These are phyloP conservation scores for Drosophila pseudotakahashii DNA, from an alignment of 2,888 invertebrate genomes.

Conservation along the genomic window DNA sequence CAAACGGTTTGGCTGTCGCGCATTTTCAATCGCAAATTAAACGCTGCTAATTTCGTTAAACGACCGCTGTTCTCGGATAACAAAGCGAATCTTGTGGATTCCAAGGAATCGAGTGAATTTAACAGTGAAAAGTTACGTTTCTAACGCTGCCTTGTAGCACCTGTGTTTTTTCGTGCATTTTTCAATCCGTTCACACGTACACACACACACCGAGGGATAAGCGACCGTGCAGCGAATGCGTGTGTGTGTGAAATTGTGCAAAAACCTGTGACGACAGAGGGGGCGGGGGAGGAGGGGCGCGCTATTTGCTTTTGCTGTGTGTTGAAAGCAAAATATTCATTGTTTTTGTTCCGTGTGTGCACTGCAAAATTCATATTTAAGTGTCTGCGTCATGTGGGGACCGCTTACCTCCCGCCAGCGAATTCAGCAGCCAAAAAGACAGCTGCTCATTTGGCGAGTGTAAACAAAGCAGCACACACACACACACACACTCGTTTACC, in stretches of 20 bases:
- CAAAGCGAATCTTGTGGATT: neutral
- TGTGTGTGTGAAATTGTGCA: constrained; percentile 68
- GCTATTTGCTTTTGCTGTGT: constrained; percentile 13
- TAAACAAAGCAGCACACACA: constrained; percentile 65
- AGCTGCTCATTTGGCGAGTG: constrained; percentile 72
- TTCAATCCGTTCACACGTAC: constrained; percentile 29
- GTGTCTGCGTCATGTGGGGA: constrained; percentile 35
- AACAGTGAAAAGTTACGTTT: neutral
- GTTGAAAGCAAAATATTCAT: constrained; percentile 47
- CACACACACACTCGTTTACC: constrained; percentile 67
- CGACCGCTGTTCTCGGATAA: neutral
- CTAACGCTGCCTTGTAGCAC: neutral
- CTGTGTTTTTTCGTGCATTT: constrained; percentile 39
- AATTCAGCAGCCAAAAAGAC: constrained; percentile 56
- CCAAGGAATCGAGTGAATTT: neutral
- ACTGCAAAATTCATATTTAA: constrained; percentile 73
- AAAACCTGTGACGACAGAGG: constrained; percentile 75
- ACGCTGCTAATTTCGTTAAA: neutral
- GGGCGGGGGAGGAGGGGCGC: constrained; percentile 25
- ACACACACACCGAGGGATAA: neutral
- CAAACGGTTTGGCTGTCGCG: constrained; percentile 8
- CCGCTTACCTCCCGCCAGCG: constrained; percentile 29
- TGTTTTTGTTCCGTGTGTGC: constrained; percentile 29
- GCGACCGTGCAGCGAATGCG: constrained; percentile 33
- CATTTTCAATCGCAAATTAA: constrained; percentile 10